Evolutionary conservation across 2,888 invertebrate genomes (phyloP).

Genomic region (Lepetodrilus schrolli): DNA sequence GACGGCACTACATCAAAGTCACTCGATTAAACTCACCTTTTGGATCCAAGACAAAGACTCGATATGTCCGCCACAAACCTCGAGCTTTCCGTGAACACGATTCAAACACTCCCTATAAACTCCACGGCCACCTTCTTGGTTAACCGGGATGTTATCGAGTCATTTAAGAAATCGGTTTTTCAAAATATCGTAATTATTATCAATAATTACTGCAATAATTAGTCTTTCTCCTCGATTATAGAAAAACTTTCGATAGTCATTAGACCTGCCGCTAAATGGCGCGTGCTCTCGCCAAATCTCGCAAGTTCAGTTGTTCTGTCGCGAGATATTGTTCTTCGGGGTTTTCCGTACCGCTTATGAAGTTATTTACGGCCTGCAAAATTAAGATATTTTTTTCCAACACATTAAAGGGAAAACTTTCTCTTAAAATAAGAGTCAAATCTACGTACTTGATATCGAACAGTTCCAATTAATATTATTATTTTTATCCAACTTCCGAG

Average conservation of each 20-base stretch:
- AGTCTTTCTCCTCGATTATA: constrained; percentile 17
- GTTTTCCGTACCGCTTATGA: neutral
- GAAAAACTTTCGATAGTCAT: constrained; percentile 22
- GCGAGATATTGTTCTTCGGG: constrained; percentile 17
- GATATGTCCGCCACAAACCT: constrained; percentile 16
- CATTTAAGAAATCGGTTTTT: neutral
- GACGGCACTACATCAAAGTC: neutral
- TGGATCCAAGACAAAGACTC: constrained; percentile 20
- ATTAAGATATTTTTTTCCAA: neutral
- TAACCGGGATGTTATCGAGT: constrained; percentile 5
- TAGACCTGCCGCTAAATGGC: constrained; percentile 34
- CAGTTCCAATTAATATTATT: neutral
- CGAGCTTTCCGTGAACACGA: constrained; percentile 16
- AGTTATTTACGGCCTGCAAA: neutral
- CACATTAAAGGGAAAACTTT: neutral
- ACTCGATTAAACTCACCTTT: constrained; percentile 23
- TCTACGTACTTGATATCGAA: neutral
- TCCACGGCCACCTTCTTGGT: constrained; percentile 21
- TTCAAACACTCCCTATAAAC: neutral
- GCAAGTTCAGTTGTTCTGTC: constrained; percentile 28
- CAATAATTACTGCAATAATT: neutral
- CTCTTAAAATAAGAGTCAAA: neutral
- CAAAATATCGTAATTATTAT: constrained; percentile 10
- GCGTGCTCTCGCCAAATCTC: constrained; percentile 40
- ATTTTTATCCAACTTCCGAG: neutral